Evolutionary conservation across 2,113 vertebrate species (phyloP).

Genomic region (Zeus faber): DNA sequence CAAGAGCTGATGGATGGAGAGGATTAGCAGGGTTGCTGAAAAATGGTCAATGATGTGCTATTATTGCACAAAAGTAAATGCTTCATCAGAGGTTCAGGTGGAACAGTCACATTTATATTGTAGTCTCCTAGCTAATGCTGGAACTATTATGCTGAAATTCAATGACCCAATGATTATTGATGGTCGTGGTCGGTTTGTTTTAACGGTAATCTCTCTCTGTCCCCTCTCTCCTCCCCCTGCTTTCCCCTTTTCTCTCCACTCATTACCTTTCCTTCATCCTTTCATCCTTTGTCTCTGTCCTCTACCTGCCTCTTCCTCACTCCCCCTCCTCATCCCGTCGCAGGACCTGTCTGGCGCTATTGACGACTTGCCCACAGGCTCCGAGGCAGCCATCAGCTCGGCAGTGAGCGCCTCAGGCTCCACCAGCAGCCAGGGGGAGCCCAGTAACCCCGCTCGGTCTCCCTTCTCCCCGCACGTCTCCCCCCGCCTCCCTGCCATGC

Average conservation of each 20-base stretch:
- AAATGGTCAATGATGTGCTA: no score
- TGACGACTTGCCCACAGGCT: conserved; percentile 91
- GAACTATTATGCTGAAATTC: no score
- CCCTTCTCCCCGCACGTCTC: conserved; percentile 92
- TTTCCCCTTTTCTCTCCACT: neutral
- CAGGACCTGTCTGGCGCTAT: conserved; percentile 94
- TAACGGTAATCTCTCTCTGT: neutral
- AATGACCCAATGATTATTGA: no score
- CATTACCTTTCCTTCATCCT: neutral
- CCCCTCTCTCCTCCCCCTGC: neutral
- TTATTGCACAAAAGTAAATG: no score
- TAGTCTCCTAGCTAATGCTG: no score
- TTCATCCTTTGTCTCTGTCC: neutral
- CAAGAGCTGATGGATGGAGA: no score
- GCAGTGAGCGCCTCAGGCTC: conserved; percentile 85
- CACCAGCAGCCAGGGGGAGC: conserved; percentile 86
- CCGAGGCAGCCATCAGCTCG: conserved; percentile 87
- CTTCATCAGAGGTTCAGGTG: no score
- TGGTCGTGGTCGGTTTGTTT: no score
- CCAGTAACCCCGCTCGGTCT: conserved; percentile 88
- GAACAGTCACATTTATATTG: no score
- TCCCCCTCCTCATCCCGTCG: neutral
- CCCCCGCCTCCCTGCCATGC: conserved; percentile 84
- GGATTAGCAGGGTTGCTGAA: no score
- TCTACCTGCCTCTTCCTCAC: neutral